A percentile compares a stretch with the other conserved stretches of the same genome.
phyloP scores from a whole-genome alignment of 2,888 invertebrate species.

The Celastrina argiolus region DNA sequence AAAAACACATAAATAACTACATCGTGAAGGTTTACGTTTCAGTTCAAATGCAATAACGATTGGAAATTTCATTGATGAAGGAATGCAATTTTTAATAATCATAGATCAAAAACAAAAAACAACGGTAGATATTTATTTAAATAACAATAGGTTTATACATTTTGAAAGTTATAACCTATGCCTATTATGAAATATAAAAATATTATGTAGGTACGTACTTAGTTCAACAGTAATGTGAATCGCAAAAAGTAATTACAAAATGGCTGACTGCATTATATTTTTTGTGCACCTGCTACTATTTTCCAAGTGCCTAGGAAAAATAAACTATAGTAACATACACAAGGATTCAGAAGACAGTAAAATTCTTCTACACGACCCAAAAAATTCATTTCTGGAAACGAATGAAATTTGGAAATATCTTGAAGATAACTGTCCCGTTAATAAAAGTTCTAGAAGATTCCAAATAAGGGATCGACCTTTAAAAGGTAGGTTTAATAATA shows the following conservation, averaged over 20 bases:
- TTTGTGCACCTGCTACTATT: background rate
- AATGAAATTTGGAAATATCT: background rate
- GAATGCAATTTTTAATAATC: too few species aligned
- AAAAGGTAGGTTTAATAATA: background rate
- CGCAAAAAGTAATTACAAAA: background rate
- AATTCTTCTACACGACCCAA: background rate
- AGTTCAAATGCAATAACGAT: background rate
- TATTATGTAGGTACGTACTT: too few species aligned
- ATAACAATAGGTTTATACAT: too few species aligned
- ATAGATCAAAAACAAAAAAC: too few species aligned
- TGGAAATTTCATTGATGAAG: background rate
- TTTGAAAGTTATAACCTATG: too few species aligned
- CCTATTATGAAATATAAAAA: too few species aligned
- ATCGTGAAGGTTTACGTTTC: background rate
- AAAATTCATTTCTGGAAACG: background rate
- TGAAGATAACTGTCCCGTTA: background rate
- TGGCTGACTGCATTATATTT: background rate
- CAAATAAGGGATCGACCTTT: constrained; percentile 1
- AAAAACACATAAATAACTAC: background rate
- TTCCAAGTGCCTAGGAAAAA: background rate
- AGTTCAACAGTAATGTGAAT: too few species aligned
- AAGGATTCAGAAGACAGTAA: background rate
- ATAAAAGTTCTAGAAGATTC: background rate
- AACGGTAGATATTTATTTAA: too few species aligned
- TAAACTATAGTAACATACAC: background rate